A percentile compares a stretch with the other conserved stretches of the same genome.
Conservation (phyloP, 1,140 invertebrate genomes). For the Halyomorpha halys region DNA sequence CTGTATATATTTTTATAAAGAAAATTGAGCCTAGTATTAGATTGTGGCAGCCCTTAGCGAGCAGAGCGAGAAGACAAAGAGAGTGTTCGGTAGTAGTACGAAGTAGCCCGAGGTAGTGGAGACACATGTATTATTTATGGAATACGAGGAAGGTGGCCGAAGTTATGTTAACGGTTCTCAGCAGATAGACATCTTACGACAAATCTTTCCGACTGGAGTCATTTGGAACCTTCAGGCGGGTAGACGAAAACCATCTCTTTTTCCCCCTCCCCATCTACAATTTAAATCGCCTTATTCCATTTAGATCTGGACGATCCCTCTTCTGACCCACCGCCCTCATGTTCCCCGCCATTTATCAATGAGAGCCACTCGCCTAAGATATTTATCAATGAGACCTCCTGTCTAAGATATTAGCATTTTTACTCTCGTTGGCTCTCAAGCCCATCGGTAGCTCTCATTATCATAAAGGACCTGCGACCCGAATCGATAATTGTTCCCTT, state of each 20-base stretch:
- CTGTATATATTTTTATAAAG: too few relatives aligned
- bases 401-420: too few relatives aligned
- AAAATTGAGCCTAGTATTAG: too few relatives aligned
- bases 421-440: too few relatives aligned
- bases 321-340: not conserved
- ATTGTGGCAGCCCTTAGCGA: too few relatives aligned
- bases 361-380: too few relatives aligned
- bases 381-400: not conserved
- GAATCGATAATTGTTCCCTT: too few relatives aligned
- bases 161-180: not conserved
- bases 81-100: too few relatives aligned
- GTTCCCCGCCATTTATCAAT: not conserved
- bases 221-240: not conserved
- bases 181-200: not conserved
- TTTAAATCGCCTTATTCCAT: not conserved
- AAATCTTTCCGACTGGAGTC: not conserved
- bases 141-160: not conserved
- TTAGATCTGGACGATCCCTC: not conserved
- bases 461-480: too few relatives aligned
- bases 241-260: conserved; percentile 3
- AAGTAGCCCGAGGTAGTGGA: too few relatives aligned
- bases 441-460: too few relatives aligned
- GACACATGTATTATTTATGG: not conserved
- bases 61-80: too few relatives aligned
- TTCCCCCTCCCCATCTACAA: not conserved